These are phyloP conservation scores for Lycopodina hypogea DNA, from an alignment of 37 sponge, comb jelly and placozoan genomes.

Conservation along the genomic window DNA sequence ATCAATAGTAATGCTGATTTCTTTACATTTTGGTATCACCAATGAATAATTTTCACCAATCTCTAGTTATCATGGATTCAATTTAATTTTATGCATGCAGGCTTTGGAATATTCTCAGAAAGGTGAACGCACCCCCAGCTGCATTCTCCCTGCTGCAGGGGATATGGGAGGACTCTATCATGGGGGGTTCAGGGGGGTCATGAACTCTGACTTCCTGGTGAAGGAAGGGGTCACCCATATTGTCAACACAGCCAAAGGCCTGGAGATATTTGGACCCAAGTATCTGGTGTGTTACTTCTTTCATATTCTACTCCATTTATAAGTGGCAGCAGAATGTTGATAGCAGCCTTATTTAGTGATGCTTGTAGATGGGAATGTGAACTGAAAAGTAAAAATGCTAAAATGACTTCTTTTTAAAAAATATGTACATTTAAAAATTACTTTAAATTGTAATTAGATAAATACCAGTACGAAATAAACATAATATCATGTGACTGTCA, in stretches of 20 bases:
- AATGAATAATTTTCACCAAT: no score
- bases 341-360: conserved; percentile 5
- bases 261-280: conserved; percentile 83
- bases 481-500: no score
- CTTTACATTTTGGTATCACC: no score
- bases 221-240: conserved; percentile 54
- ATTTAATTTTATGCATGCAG: no score
- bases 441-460: no score
- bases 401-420: no score
- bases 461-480: no score
- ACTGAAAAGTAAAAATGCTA: not conserved
- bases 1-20: no score
- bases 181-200: conserved; percentile 77
- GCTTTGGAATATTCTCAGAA: conserved; percentile 73
- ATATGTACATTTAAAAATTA: no score
- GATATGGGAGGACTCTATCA: conserved; percentile 56
- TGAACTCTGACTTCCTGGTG: conserved; percentile 67
- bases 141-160: conserved; percentile 35
- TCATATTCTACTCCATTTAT: not conserved
- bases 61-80: no score
- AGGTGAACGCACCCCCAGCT: conserved; percentile 65
- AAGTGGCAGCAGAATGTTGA: not conserved
- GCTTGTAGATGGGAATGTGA: no score
- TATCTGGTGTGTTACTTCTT: conserved; percentile 41
- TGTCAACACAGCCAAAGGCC: conserved; percentile 81